Percentiles rank a stretch among this genome's conserved stretches.
Conservation (phyloP, 2,888 invertebrate genomes). For the Polietes domitor region DNA sequence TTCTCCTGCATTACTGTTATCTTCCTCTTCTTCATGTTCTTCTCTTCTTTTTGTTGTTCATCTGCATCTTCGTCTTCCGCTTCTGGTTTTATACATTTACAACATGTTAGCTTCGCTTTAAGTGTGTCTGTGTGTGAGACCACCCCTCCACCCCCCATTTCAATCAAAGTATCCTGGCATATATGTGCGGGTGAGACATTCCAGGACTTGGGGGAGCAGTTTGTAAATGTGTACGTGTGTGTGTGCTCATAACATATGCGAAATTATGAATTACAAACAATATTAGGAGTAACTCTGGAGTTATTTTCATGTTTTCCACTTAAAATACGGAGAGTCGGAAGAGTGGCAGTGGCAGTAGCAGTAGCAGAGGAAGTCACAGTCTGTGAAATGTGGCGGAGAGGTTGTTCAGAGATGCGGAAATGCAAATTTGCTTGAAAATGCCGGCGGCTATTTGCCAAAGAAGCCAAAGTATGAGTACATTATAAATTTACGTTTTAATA, state of each 20-base stretch:
- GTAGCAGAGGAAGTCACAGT: constrained; percentile 22
- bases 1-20: background rate
- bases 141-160: no score
- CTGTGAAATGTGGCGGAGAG: constrained; percentile 26
- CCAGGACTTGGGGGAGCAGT: constrained; percentile 7
- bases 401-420: constrained; percentile 29
- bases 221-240: background rate
- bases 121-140: background rate
- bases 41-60: background rate
- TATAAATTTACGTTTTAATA: constrained; percentile 33
- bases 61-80: background rate
- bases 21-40: background rate
- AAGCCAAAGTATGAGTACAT: constrained; percentile 5
- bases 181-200: background rate
- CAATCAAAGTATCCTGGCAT: background rate
- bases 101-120: constrained; percentile 31
- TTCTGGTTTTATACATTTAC: constrained; percentile 30
- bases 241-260: background rate
- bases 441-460: constrained; percentile 34
- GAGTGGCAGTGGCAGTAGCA: background rate
- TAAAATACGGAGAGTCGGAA: background rate
- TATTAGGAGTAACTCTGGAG: constrained; percentile 55
- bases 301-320: constrained; percentile 55
- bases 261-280: constrained; percentile 44
- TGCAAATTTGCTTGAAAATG: constrained; percentile 34